phyloP scores from a whole-genome alignment of 2,113 vertebrate genomes.

The Pavo muticus region DNA sequence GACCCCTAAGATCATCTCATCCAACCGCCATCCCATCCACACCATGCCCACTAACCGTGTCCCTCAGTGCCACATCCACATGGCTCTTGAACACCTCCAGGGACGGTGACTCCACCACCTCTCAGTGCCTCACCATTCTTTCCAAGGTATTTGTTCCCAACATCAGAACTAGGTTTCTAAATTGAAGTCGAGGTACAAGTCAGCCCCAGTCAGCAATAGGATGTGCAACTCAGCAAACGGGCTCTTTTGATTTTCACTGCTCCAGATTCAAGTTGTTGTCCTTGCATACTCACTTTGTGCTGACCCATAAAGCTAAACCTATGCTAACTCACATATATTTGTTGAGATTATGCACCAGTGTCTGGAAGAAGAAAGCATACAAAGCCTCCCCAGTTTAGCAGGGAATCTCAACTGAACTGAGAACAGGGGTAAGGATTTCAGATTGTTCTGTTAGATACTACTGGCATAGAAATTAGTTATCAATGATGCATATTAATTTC shows the following conservation, averaged over 20 bases:
- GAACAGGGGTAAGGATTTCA: background rate
- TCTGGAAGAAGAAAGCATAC: background rate
- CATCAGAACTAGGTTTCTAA: background rate
- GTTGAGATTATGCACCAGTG: background rate
- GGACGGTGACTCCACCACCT: too few species aligned
- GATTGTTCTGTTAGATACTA: background rate
- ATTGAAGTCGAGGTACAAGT: background rate
- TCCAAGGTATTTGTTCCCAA: too few species aligned
- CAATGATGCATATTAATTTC: background rate
- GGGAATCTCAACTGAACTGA: background rate
- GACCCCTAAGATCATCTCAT: too few species aligned
- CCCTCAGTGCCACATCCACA: too few species aligned
- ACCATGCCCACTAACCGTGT: too few species aligned
- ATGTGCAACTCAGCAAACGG: background rate
- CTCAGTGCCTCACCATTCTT: too few species aligned
- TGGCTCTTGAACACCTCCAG: too few species aligned
- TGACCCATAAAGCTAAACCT: background rate
- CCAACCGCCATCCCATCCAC: too few species aligned
- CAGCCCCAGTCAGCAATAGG: background rate
- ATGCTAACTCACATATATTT: fast-evolving
- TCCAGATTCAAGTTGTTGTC: background rate
- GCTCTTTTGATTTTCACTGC: background rate
- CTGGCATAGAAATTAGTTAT: constrained; percentile 31
- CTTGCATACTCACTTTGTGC: background rate
- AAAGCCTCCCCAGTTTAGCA: background rate